These are phyloP conservation scores for Squalus acanthias DNA, from an alignment of 2,797 vertebrate species.

Conservation along the genomic window DNA sequence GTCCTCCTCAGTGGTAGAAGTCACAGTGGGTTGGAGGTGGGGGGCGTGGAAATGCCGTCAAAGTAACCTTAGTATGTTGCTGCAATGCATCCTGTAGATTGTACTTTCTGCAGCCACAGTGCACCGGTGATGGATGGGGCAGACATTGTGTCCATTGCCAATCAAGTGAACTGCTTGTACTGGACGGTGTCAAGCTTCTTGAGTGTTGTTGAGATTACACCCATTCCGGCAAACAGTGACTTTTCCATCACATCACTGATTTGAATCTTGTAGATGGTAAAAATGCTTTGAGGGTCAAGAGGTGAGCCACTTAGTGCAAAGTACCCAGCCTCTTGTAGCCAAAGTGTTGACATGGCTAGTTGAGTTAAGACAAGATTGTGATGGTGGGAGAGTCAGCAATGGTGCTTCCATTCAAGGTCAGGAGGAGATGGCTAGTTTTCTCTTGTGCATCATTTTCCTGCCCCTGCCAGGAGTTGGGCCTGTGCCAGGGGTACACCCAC, in stretches of 20 bases:
- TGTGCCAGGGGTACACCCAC: background rate
- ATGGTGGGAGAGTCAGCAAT: background rate
- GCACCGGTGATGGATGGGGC: background rate
- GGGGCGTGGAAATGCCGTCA: background rate
- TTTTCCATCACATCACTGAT: background rate
- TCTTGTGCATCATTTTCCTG: background rate
- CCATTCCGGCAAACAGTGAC: background rate
- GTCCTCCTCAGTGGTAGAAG: background rate
- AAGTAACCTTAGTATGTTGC: background rate
- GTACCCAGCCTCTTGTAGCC: background rate
- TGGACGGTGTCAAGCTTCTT: background rate
- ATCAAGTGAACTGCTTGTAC: background rate
- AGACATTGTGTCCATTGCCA: background rate
- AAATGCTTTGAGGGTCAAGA: background rate
- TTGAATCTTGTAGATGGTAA: background rate
- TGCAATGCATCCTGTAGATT: too few relatives aligned
- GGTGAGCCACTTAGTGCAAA: background rate
- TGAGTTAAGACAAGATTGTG: background rate
- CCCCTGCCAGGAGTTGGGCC: background rate
- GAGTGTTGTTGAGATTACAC: background rate
- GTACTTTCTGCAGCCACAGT: too few relatives aligned
- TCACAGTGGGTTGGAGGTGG: too few relatives aligned
- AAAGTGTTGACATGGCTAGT: background rate
- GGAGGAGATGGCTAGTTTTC: background rate
- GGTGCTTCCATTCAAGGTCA: background rate